A percentile compares a stretch with the other conserved stretches of the same genome.
Evolutionary conservation across 2,113 vertebrate species (phyloP).

Genomic region (Nerophis ophidion): DNA sequence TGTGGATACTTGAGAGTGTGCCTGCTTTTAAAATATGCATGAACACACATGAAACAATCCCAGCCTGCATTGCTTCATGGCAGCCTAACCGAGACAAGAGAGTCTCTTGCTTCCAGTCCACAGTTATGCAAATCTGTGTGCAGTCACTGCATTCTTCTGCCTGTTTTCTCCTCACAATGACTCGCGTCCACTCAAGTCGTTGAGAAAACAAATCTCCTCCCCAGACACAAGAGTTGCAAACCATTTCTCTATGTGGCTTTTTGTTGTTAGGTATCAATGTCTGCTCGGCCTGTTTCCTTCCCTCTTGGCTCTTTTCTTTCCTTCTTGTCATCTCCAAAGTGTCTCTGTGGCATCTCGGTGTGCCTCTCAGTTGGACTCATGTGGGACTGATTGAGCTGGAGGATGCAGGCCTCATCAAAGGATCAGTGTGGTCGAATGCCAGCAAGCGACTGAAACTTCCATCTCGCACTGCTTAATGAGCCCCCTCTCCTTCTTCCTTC

Average conservation of each 20-base stretch:
- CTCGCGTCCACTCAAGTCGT: constrained; percentile 33
- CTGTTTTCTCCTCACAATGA: constrained; percentile 26
- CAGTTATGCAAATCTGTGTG: constrained; percentile 43
- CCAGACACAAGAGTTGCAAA: constrained; percentile 23
- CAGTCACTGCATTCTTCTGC: constrained; percentile 38
- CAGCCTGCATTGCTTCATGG: neutral
- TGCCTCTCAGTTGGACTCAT: constrained; percentile 67
- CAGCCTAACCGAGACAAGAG: neutral
- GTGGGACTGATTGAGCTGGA: constrained; percentile 78
- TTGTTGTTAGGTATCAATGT: constrained; percentile 20
- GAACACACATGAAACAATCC: constrained; percentile 4
- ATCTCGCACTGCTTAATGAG: constrained; percentile 77
- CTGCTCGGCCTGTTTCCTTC: constrained; percentile 23
- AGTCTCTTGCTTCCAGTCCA: constrained; percentile 23
- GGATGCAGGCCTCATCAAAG: constrained; percentile 78
- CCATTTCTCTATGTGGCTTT: constrained; percentile 32
- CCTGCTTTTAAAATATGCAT: constrained; percentile 7
- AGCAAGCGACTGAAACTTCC: constrained; percentile 73
- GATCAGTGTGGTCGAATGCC: constrained; percentile 70
- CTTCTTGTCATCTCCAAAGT: constrained; percentile 25
- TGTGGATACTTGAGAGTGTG: neutral
- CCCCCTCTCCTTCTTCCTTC: constrained; percentile 35
- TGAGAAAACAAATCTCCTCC: constrained; percentile 35
- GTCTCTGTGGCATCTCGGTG: constrained; percentile 35
- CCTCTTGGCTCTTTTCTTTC: constrained; percentile 34